A percentile compares a stretch with the other conserved stretches of the same genome.
phyloP scores from a whole-genome alignment of 2,888 invertebrate species.

The Cryptus armator region DNA sequence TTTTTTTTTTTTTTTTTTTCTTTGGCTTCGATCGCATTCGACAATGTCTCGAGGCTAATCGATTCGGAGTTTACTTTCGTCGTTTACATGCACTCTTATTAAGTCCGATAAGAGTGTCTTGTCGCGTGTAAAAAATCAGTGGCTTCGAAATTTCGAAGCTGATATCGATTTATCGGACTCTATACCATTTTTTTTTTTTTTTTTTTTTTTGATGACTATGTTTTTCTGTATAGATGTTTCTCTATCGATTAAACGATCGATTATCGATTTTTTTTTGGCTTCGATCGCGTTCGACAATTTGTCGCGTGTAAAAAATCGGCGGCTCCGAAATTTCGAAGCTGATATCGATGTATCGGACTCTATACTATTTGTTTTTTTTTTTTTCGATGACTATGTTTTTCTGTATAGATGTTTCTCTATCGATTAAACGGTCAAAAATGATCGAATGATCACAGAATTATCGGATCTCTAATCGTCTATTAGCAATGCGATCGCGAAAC shows the following conservation, averaged over 20 bases:
- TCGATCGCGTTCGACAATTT: neutral
- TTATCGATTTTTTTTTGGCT: neutral
- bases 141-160: no score
- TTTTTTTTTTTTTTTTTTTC: slow-evolving; percentile 11
- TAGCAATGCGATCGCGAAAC: neutral
- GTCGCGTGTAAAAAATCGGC: no score
- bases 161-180: no score
- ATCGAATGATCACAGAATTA: neutral
- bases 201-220: no score
- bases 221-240: neutral
- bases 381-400: no score
- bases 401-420: neutral
- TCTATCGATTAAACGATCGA: neutral
- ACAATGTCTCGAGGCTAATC: neutral
- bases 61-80: neutral
- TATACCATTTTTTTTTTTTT: no score
- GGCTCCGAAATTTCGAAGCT: no score
- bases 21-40: neutral
- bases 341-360: no score
- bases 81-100: no score
- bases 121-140: no score
- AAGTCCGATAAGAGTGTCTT: no score
- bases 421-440: neutral
- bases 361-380: no score
- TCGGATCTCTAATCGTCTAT: slow-evolving; percentile 22